Evolutionary conservation across 2,888 invertebrate species (phyloP).

Genomic region (Drosophila meridiana): DNA sequence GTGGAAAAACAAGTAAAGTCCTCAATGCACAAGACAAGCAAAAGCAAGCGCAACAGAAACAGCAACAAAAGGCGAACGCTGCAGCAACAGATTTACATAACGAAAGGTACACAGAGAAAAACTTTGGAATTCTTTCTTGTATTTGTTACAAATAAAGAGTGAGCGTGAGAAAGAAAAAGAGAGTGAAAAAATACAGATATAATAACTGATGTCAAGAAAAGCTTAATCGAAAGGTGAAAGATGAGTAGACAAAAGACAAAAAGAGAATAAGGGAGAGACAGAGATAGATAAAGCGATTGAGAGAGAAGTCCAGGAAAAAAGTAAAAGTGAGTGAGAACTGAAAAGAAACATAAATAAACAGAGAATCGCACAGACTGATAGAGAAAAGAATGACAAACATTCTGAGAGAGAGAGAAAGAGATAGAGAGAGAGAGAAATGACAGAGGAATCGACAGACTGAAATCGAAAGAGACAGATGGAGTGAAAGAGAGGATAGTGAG

Average conservation of each 20-base stretch:
- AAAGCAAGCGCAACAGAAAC: not conserved
- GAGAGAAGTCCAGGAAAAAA: not conserved
- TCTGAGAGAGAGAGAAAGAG: not conserved
- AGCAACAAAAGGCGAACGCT: conserved; percentile 25
- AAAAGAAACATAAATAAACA: not conserved
- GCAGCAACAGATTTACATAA: conserved; percentile 24
- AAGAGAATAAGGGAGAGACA: not conserved
- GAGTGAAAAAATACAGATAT: too few relatives aligned
- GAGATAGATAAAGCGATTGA: not conserved
- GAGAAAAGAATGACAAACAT: too few relatives aligned
- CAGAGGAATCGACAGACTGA: too few relatives aligned
- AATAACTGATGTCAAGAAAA: not conserved
- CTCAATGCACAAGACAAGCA: conserved; percentile 21
- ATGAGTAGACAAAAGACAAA: not conserved
- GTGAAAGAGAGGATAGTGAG: not conserved
- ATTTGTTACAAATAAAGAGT: not conserved
- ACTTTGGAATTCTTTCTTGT: not conserved
- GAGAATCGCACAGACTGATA: too few relatives aligned
- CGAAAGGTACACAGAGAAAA: not conserved
- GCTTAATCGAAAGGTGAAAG: not conserved
- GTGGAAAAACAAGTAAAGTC: conserved; percentile 40
- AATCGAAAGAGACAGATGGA: not conserved
- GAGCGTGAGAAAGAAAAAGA: not conserved
- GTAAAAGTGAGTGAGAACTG: not conserved
- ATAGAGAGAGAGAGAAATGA: not conserved